Evolutionary conservation across 2,113 vertebrate genomes (phyloP).

Genomic region (Platichthys flesus): DNA sequence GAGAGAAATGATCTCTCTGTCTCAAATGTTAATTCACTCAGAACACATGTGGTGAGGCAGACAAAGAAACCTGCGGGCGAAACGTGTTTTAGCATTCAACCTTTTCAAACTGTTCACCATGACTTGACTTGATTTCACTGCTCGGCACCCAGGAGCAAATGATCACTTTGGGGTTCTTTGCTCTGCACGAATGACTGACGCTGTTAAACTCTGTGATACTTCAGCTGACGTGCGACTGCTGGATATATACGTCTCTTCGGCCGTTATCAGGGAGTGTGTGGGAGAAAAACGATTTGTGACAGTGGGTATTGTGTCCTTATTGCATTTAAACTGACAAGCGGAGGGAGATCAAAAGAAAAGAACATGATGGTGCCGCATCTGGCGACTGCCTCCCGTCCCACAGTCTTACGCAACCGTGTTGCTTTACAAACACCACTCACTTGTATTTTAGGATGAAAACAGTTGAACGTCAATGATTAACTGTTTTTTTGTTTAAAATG

Average conservation of each 20-base stretch:
- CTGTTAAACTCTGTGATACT: conserved; percentile 11
- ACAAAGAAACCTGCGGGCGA: conserved; percentile 1
- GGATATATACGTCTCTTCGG: conserved; percentile 36
- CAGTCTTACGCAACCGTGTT: conserved; percentile 54
- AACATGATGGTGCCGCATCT: conserved; percentile 45
- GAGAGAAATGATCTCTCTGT: background rate
- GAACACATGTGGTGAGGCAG: background rate
- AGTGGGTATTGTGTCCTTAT: conserved; percentile 44
- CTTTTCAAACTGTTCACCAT: conserved; percentile 19
- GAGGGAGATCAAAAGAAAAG: conserved; percentile 46
- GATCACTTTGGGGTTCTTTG: background rate
- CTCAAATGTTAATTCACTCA: background rate
- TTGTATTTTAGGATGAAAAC: conserved; percentile 18
- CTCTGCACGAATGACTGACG: background rate
- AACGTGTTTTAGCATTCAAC: conserved; percentile 25
- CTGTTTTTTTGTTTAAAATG: background rate
- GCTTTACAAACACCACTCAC: conserved; percentile 44
- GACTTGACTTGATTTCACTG: conserved; percentile 21
- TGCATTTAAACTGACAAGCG: conserved; percentile 52
- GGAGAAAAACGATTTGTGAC: conserved; percentile 24
- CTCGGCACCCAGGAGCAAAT: background rate
- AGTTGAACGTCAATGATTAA: conserved; percentile 11
- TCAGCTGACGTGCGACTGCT: conserved; percentile 14
- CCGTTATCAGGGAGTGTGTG: conserved; percentile 29
- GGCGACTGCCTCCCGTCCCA: conserved; percentile 57